Evolutionary conservation across 2,797 vertebrate species (phyloP).

Genomic region (Lacerta viridis): DNA sequence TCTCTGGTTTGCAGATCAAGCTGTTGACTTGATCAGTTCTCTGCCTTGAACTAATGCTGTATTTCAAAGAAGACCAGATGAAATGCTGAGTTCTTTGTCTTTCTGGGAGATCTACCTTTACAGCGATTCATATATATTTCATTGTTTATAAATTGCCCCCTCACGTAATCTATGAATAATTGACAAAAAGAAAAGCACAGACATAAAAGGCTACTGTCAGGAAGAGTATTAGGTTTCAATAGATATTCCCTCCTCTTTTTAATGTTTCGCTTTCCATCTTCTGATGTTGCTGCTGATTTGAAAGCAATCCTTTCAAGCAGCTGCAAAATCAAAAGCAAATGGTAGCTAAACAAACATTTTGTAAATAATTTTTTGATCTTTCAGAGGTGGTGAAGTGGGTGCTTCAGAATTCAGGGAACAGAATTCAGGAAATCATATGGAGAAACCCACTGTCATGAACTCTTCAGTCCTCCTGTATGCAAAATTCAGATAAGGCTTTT

Average conservation of each 20-base stretch:
- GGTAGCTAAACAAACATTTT: constrained; percentile 33
- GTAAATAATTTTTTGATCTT: constrained; percentile 29
- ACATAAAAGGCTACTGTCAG: constrained; percentile 63
- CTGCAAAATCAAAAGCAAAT: constrained; percentile 46
- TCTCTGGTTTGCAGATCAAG: neutral
- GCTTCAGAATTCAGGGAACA: neutral
- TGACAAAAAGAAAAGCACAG: constrained; percentile 63
- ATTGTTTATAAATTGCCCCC: constrained; percentile 64
- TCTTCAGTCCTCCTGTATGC: neutral
- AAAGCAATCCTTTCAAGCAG: constrained; percentile 61
- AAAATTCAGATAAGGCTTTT: neutral
- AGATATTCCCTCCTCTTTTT: constrained; percentile 29
- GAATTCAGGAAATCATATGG: too few relatives aligned
- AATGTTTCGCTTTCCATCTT: constrained; percentile 61
- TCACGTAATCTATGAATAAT: constrained; percentile 68
- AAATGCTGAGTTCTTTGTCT: constrained; percentile 45
- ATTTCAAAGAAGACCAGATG: neutral
- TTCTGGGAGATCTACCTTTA: constrained; percentile 59
- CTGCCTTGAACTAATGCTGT: neutral
- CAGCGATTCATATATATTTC: constrained; percentile 67
- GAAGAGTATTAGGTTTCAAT: constrained; percentile 55
- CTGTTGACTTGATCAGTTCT: neutral
- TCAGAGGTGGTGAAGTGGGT: neutral
- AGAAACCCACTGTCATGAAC: neutral
- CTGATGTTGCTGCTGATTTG: constrained; percentile 43